phyloP scores from a whole-genome alignment of 2,113 vertebrate genomes.

The Cephalopholis sonnerati region DNA sequence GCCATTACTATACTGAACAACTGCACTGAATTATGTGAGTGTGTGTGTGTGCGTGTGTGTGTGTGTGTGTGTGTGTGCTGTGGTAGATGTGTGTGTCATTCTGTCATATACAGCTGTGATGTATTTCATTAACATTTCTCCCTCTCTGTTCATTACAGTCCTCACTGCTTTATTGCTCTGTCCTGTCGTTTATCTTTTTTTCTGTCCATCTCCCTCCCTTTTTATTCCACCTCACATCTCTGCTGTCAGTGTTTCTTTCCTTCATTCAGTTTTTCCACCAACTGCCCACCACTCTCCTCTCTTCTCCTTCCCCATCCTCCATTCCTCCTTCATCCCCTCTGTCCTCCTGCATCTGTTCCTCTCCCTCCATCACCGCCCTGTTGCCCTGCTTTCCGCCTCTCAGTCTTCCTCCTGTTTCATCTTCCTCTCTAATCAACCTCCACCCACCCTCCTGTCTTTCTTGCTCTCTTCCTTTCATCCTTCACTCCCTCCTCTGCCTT shows the following conservation, averaged over 20 bases:
- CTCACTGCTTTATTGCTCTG: not conserved
- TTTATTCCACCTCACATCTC: not conserved
- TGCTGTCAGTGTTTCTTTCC: not conserved
- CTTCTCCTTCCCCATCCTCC: not conserved
- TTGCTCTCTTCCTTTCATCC: conserved; percentile 24
- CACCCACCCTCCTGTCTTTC: conserved; percentile 27
- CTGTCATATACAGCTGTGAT: conserved; percentile 26
- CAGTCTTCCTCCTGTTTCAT: conserved; percentile 39
- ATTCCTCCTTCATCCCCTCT: not conserved
- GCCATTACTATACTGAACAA: not conserved
- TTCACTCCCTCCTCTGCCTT: conserved; percentile 11
- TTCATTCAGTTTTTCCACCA: conserved; percentile 10
- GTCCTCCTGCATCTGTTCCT: conserved; percentile 9
- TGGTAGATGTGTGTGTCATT: not conserved
- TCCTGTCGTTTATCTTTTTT: not conserved
- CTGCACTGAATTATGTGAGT: not conserved
- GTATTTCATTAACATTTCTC: conserved; percentile 9
- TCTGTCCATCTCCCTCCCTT: not conserved
- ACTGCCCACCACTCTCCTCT: not conserved
- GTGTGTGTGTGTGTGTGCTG: not conserved
- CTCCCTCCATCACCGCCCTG: not conserved
- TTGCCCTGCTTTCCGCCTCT: conserved; percentile 3
- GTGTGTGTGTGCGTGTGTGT: not conserved
- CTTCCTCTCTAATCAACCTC: conserved; percentile 39
- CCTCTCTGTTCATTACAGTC: conserved; percentile 3